These are phyloP conservation scores for Amblyopsis hoosieri DNA, from an alignment of 2,797 vertebrate genomes.

Conservation along the genomic window DNA sequence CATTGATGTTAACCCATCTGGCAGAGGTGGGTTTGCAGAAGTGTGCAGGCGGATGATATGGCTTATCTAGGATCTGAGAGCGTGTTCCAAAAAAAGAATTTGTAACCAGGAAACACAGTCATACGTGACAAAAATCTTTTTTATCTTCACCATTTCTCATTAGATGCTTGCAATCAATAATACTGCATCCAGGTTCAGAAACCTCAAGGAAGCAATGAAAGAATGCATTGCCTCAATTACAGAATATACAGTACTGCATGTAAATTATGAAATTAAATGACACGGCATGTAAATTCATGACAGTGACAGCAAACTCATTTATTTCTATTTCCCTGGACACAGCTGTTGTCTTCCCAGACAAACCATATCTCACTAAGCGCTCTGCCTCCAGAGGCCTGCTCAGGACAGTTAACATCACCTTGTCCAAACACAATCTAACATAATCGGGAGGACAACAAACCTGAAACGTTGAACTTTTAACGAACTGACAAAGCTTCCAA, in stretches of 20 bases:
- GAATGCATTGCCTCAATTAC: no score
- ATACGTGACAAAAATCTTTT: conserved; percentile 23
- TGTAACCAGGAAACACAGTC: conserved; percentile 34
- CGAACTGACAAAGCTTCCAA: conserved; percentile 67
- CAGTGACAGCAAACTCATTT: conserved; percentile 17
- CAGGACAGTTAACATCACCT: conserved; percentile 65
- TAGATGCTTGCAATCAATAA: neutral
- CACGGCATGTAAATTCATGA: no score
- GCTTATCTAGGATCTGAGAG: conserved; percentile 64
- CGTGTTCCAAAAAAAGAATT: conserved; percentile 65
- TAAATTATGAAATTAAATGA: no score
- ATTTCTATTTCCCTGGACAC: conserved; percentile 40
- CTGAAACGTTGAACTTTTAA: conserved; percentile 74
- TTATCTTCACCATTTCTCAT: neutral
- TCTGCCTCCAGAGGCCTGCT: conserved; percentile 60
- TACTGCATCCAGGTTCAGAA: no score
- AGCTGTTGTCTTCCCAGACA: conserved; percentile 58
- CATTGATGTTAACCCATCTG: conserved; percentile 78
- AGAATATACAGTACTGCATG: no score
- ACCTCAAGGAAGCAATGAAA: no score
- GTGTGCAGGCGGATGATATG: conserved; percentile 63
- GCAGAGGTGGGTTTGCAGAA: conserved; percentile 35
- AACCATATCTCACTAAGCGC: conserved; percentile 67
- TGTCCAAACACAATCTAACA: conserved; percentile 74
- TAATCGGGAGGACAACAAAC: conserved; percentile 59